Evolutionary conservation across 2,797 vertebrate genomes (phyloP).

Genomic region (Scarus forsteni): DNA sequence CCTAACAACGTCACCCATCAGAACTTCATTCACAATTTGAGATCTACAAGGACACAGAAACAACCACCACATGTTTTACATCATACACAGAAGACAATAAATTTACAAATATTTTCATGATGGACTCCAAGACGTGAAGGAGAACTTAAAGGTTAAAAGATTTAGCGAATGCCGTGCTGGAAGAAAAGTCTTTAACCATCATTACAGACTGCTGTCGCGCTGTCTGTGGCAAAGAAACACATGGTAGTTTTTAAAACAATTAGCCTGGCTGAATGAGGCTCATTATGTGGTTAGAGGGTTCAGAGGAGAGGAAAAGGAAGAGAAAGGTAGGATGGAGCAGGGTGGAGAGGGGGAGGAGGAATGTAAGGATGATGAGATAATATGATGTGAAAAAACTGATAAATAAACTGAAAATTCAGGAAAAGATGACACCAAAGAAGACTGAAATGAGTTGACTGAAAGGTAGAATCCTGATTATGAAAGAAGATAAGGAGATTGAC

Average conservation of each 20-base stretch:
- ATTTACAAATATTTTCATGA: neutral
- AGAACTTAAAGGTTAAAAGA: neutral
- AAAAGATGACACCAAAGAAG: neutral
- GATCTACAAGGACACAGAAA: neutral
- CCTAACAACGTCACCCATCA: conserved; percentile 51
- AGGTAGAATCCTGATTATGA: conserved; percentile 14
- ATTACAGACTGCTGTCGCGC: conserved; percentile 38
- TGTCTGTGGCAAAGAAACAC: conserved; percentile 54
- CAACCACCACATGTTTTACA: neutral
- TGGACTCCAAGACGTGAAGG: neutral
- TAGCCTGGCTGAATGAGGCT: conserved; percentile 67
- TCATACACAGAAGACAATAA: neutral
- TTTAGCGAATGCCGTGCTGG: conserved; percentile 8
- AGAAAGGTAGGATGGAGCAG: conserved; percentile 46
- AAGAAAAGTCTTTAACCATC: conserved; percentile 10
- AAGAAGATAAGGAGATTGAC: conserved; percentile 14
- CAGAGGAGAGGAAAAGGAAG: conserved; percentile 68
- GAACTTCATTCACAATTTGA: conserved; percentile 20
- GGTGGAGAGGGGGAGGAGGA: conserved; percentile 12
- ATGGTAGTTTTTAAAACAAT: conserved; percentile 80
- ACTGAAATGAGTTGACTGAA: neutral
- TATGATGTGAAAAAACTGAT: conserved; percentile 7
- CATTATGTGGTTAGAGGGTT: conserved; percentile 78
- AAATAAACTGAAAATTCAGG: neutral
- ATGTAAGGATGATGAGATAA: neutral